phyloP scores from a whole-genome alignment of 2,888 invertebrate genomes.

The Pollenia angustigena region DNA sequence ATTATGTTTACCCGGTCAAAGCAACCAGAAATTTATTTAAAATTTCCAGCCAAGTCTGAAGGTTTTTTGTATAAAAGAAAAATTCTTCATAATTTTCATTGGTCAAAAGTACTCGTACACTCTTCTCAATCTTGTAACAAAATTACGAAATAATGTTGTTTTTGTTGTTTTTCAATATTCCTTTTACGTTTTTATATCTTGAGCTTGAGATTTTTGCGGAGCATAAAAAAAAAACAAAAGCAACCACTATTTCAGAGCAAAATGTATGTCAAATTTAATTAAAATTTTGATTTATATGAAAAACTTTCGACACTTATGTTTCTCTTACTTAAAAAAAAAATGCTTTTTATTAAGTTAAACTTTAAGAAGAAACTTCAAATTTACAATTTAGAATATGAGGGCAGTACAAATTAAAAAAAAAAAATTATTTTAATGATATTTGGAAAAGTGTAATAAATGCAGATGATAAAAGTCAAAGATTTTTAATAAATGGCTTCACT shows the following conservation, averaged over 20 bases:
- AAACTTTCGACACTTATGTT: slow-evolving; percentile 77
- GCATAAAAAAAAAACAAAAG: neutral
- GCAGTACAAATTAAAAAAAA: neutral
- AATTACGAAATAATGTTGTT: slow-evolving; percentile 18
- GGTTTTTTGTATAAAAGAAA: slow-evolving; percentile 30
- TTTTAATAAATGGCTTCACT: too few species aligned
- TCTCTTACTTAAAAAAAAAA: neutral
- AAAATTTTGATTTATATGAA: slow-evolving; percentile 84
- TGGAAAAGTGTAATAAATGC: too few species aligned
- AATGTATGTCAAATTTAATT: slow-evolving; percentile 84
- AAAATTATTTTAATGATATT: too few species aligned
- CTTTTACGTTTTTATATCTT: neutral
- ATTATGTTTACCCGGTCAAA: too few species aligned
- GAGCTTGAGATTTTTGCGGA: neutral
- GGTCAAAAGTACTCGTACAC: slow-evolving; percentile 34
- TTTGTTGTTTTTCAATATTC: slow-evolving; percentile 10
- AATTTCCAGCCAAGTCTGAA: neutral
- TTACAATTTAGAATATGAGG: neutral
- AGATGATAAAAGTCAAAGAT: too few species aligned
- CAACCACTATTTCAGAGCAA: slow-evolving; percentile 59
- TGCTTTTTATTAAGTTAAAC: slow-evolving; percentile 14
- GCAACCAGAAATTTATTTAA: neutral
- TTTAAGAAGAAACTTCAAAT: slow-evolving; percentile 12
- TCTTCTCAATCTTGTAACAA: neutral
- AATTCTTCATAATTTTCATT: slow-evolving; percentile 23